Evolutionary conservation across 2,113 vertebrate genomes (phyloP).

Genomic region (Alaudala cheleensis): DNA sequence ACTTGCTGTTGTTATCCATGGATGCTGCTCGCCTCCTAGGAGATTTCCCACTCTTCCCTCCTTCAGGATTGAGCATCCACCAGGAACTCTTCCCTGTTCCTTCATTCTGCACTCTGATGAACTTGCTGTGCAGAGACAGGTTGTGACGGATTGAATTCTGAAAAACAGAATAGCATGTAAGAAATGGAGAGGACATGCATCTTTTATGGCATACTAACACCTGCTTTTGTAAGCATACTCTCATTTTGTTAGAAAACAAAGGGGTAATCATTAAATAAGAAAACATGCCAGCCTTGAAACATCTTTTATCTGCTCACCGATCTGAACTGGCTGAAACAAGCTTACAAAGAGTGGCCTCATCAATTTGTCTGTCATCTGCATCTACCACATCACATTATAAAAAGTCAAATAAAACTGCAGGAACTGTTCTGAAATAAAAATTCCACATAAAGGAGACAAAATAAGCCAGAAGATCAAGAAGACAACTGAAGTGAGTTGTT

Average conservation of each 20-base stretch:
- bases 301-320: neutral
- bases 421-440: neutral
- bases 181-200: neutral
- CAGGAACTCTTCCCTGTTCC: slow-evolving; percentile 98
- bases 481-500: rapidly evolving
- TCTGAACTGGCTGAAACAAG: neutral
- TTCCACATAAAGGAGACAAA: neutral
- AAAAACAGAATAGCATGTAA: slow-evolving; percentile 62
- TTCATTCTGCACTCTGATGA: slow-evolving; percentile 96
- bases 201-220: neutral
- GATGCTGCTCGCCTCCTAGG: slow-evolving; percentile 92
- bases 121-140: slow-evolving; percentile 96
- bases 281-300: neutral
- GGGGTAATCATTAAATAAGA: neutral
- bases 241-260: neutral
- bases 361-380: neutral
- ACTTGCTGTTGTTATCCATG: slow-evolving; percentile 99
- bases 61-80: slow-evolving; percentile 99
- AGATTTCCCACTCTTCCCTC: slow-evolving; percentile 96
- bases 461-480: neutral
- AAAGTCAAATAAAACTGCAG: neutral
- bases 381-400: neutral
- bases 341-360: neutral
- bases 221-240: neutral
- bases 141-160: slow-evolving; percentile 99